These are phyloP conservation scores for Drosophila saltans DNA, from an alignment of 1,140 invertebrate species.

Conservation along the genomic window DNA sequence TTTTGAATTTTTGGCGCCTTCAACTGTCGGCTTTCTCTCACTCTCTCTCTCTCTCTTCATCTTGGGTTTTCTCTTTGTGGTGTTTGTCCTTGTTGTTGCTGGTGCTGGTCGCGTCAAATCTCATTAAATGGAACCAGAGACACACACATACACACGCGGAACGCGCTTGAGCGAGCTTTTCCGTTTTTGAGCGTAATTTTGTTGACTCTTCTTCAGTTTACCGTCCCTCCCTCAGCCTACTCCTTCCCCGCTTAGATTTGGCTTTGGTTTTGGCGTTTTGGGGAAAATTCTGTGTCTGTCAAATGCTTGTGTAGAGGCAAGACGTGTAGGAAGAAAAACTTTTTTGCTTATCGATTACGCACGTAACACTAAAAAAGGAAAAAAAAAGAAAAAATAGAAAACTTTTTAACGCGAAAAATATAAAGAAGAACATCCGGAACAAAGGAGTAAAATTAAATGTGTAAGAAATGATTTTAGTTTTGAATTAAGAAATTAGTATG, in stretches of 20 bases:
- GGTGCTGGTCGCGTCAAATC: conserved; percentile 55
- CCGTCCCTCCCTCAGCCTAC: background rate
- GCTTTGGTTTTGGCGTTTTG: conserved; percentile 44
- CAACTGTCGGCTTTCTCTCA: conserved; percentile 26
- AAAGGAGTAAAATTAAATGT: conserved; percentile 12
- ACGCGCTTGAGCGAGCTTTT: conserved; percentile 78
- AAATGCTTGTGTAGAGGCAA: conserved; percentile 77
- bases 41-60: conserved; percentile 11
- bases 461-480: conserved; percentile 10
- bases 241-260: background rate
- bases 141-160: conserved; percentile 49
- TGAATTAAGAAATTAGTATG: background rate
- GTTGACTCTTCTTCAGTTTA: conserved; percentile 19
- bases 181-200: conserved; percentile 64
- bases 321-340: conserved; percentile 63
- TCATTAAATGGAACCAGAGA: conserved; percentile 55
- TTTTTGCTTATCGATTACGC: conserved; percentile 77
- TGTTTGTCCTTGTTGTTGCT: conserved; percentile 37
- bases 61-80: conserved; percentile 42
- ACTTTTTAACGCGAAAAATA: conserved; percentile 15
- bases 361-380: conserved; percentile 57
- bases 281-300: conserved; percentile 62
- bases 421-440: background rate
- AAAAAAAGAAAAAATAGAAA: conserved; percentile 34
- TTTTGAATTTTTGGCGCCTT: conserved; percentile 25